Conservation (phyloP, 2,888 invertebrate species). For the Arctia plantaginis region DNA sequence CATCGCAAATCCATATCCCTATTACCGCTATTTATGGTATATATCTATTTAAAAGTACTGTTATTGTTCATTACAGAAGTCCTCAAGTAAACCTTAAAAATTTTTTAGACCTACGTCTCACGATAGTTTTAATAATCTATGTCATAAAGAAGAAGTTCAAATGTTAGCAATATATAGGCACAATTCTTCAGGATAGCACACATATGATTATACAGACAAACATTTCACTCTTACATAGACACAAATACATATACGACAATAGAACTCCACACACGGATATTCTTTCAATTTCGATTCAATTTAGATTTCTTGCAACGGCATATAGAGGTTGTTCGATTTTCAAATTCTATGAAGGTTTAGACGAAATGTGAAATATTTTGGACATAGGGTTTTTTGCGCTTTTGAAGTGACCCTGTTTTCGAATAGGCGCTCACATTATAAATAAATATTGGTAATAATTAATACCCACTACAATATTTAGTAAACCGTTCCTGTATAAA, state of each 20-base stretch:
- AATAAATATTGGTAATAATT: too few relatives aligned
- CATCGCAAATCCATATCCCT: not conserved
- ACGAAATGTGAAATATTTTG: slow-evolving; percentile 11
- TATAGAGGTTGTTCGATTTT: slow-evolving; percentile 57
- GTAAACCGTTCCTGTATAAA: too few relatives aligned
- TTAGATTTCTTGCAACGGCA: slow-evolving; percentile 62
- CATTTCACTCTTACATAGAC: not conserved
- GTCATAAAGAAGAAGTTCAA: not conserved
- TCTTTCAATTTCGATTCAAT: slow-evolving; percentile 71
- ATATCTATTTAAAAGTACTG: too few relatives aligned
- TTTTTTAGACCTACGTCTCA: not conserved
- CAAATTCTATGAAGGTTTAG: slow-evolving; percentile 29
- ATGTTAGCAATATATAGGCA: slow-evolving; percentile 16
- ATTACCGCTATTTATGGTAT: too few relatives aligned
- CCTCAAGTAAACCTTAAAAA: too few relatives aligned
- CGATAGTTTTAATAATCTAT: not conserved
- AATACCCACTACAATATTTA: not conserved
- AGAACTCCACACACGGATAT: slow-evolving; percentile 56
- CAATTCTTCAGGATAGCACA: slow-evolving; percentile 37
- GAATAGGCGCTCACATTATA: not conserved
- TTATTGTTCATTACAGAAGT: too few relatives aligned
- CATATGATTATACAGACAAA: slow-evolving; percentile 14
- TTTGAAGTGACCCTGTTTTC: not conserved
- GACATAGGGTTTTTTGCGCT: not conserved
- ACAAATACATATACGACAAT: slow-evolving; percentile 34